phyloP scores from a whole-genome alignment of 2,113 vertebrate species.

The Monopterus albus region DNA sequence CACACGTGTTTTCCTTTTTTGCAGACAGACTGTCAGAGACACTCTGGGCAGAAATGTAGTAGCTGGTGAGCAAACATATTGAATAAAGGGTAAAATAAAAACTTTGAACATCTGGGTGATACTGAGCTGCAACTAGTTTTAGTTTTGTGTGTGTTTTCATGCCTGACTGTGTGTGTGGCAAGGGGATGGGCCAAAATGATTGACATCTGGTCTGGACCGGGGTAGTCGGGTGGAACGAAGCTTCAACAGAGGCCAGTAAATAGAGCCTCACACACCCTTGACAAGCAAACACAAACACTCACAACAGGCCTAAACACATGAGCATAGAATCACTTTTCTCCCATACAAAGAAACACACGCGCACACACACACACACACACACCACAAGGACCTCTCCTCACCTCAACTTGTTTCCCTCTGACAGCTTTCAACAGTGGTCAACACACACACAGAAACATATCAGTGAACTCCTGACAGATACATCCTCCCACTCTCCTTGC shows the following conservation, averaged over 20 bases:
- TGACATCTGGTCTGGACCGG: slow-evolving; percentile 63
- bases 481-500: slow-evolving; percentile 54
- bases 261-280: slow-evolving; percentile 16
- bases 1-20: neutral
- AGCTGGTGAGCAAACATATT: neutral
- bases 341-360: slow-evolving; percentile 22
- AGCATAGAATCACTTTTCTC: slow-evolving; percentile 38
- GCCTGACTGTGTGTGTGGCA: neutral
- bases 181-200: slow-evolving; percentile 43
- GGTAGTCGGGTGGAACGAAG: slow-evolving; percentile 65
- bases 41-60: too few species aligned
- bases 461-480: slow-evolving; percentile 63
- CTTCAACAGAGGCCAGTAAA: slow-evolving; percentile 62
- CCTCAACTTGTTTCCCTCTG: slow-evolving; percentile 68
- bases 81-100: neutral
- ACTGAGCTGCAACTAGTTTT: neutral
- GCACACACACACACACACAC: slow-evolving; percentile 28
- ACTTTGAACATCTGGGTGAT: neutral
- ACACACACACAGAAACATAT: slow-evolving; percentile 34
- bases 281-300: slow-evolving; percentile 6
- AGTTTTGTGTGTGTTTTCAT: neutral
- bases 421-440: slow-evolving; percentile 66
- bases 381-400: slow-evolving; percentile 64
- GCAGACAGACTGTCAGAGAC: neutral
- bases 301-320: slow-evolving; percentile 39